Evolutionary conservation across 2,888 invertebrate genomes (phyloP).

Genomic region (Phasia obesa): DNA sequence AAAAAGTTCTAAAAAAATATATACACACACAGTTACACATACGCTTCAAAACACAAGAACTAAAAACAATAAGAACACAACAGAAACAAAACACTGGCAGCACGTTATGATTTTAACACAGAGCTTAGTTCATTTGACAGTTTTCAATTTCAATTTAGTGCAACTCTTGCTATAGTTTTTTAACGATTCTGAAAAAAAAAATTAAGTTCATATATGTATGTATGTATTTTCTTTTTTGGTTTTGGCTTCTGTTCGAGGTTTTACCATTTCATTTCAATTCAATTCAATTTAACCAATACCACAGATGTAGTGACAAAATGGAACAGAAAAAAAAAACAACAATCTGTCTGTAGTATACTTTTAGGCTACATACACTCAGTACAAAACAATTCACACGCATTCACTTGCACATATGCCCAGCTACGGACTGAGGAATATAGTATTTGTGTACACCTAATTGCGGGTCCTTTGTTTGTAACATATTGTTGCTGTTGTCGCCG

Average conservation of each 20-base stretch:
- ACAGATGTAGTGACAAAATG: slow-evolving; percentile 25
- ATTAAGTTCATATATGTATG: slow-evolving; percentile 23
- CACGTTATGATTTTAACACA: slow-evolving; percentile 54
- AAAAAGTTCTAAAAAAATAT: too few species aligned
- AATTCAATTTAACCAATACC: slow-evolving; percentile 65
- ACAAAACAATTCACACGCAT: slow-evolving; percentile 7
- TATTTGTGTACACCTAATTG: slow-evolving; percentile 22
- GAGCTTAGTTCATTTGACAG: slow-evolving; percentile 56
- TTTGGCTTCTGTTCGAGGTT: slow-evolving; percentile 42
- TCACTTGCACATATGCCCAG: neutral
- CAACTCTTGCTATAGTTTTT: neutral
- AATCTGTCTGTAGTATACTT: slow-evolving; percentile 27
- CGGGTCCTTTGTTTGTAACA: slow-evolving; percentile 25
- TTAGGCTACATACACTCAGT: slow-evolving; percentile 1
- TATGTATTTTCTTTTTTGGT: slow-evolving; percentile 14
- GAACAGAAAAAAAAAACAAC: neutral
- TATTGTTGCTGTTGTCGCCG: neutral
- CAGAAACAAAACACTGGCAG: slow-evolving; percentile 4
- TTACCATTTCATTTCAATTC: slow-evolving; percentile 63
- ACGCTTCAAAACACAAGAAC: neutral
- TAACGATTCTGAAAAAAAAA: neutral
- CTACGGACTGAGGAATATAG: neutral
- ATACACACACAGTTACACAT: neutral
- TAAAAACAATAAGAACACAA: slow-evolving; percentile 14
- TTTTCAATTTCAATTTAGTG: slow-evolving; percentile 61